Evolutionary conservation across 2,113 vertebrate genomes (phyloP), one percentile per base, ranked within the genome.

Genomic region (Oncorhynchus gorbuscha): DNA sequence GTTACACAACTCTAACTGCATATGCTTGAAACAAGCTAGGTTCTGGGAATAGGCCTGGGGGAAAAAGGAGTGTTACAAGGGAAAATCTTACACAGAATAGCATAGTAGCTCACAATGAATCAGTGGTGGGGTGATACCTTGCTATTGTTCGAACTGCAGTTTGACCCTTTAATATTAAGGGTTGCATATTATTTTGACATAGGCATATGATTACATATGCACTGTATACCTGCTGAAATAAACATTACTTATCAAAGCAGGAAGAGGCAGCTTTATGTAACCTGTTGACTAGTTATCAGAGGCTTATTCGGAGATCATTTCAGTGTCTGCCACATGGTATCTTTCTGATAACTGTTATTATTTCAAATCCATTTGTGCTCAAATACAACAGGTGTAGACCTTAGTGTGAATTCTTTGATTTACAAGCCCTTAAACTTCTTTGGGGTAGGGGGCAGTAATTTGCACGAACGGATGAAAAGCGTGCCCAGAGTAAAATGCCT

Each of bases 1-100:
- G 71, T 30, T 68, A 76, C 77, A 67, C 79, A 75, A 84, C 77
- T 77, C 75, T 26, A 69, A 51, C 67, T 69, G 68, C 16, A 48
- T 73, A 66, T 39, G 80, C 65, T 79, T 79, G 48, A 87, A 85
- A 84, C 75, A 85, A 78, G 82, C 62, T 75, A 80, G 81, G 73
- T 85, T 87, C 82, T 84, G 64, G 81, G 82, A 79, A 81, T 75
- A 75, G 0, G 59, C 82, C 76, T 69, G 49, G 69, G 81, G 81
- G 58, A 78, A 66, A 61, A 9, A 75, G 39, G 24, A 76, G 58
- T 78, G 70, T 70, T 78, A 81, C 39, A 71, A 73, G 76, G 77
- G 78, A 76, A 85, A 81, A 76, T 73, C 62, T 24, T 79, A 83
- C 75, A 80, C 68, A 14, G 16, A 55, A 55, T 18, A 14, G 16